Conservation (phyloP, 2,113 vertebrate genomes). For the Sphyrna mokarran region DNA sequence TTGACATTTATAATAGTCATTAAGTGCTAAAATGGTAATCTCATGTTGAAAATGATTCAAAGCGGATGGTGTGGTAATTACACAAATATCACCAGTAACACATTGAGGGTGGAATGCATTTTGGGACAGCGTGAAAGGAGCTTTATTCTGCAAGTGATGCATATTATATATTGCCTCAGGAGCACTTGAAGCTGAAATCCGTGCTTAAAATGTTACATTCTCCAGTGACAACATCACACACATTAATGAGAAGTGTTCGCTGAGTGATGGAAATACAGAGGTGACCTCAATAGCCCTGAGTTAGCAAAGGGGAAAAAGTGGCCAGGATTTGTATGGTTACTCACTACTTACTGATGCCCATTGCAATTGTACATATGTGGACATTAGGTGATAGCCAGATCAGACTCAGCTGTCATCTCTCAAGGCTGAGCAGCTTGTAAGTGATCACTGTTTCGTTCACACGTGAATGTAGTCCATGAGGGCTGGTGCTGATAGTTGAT, state of each 20-base stretch:
- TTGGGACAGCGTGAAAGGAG: neutral
- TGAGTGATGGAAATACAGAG: neutral
- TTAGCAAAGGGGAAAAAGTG: too few species aligned
- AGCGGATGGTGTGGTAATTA: neutral
- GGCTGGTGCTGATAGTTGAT: neutral
- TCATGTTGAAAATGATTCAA: neutral
- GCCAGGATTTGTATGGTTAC: too few species aligned
- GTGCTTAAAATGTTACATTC: neutral
- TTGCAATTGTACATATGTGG: neutral
- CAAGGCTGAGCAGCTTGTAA: neutral
- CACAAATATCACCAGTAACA: neutral
- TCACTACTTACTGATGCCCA: neutral
- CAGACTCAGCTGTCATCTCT: neutral
- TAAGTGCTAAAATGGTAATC: too few species aligned
- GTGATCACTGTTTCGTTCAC: neutral
- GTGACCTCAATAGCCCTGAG: neutral
- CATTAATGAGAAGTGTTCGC: neutral
- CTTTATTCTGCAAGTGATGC: neutral
- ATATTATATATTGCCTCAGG: neutral
- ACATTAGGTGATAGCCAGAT: neutral
- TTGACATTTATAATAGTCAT: too few species aligned
- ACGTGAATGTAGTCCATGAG: neutral
- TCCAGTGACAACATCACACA: neutral
- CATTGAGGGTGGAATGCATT: neutral
- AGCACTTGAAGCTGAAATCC: neutral